Evolutionary conservation across 37 sponge, comb jelly and placozoan genomes (phyloP), one percentile per base, ranked within the genome.

Genomic region (Eunapius fragilis): DNA sequence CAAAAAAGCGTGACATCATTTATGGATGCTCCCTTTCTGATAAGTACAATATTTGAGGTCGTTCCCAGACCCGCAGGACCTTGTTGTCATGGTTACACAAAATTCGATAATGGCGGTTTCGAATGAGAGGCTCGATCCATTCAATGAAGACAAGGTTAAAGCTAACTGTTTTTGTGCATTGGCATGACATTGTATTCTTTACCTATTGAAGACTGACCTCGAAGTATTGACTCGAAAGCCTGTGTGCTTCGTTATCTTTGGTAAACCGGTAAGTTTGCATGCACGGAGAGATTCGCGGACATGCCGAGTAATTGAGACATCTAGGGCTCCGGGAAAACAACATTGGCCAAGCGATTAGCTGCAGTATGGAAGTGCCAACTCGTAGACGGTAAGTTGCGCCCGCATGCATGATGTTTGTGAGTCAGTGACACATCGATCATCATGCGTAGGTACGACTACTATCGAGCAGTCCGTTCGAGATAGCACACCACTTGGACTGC

Each of bases 261-360:
- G 95, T 68, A 94, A 94, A 79, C 92, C 95, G 17, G 95, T 94
- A 82, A 85, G 92, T 88, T 22, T 30, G n/a, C 19, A 14, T 33
- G 19, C 1, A 2, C n/a, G 27, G 28, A 7, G 22, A 3, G 31
- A 19, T 38, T 27, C 75, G 2, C 0, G 23, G 27, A 74, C 69
- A 25, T 49, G 31, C 3, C 27, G 30, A 33, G 68, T n/a, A 25
- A 41, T 71, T 30, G 70, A 67, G 33, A 67, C 34, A 33, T 85
- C 12, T 41, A 96, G 96, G 94, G 96, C 13, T 74, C 85, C 75
- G 96, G 96, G 28, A 96, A 96, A 37, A 93, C 92, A 31, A 83
- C 94, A 9, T 68, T 96, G 38, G 96, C 96, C n/a, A 80, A 81
- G 31, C 82, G 77, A 38, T 81, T 96, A 23, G 76, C 94, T 27